Conservation (phyloP, 1,140 invertebrate genomes). For the Drosophila kohkoa region DNA sequence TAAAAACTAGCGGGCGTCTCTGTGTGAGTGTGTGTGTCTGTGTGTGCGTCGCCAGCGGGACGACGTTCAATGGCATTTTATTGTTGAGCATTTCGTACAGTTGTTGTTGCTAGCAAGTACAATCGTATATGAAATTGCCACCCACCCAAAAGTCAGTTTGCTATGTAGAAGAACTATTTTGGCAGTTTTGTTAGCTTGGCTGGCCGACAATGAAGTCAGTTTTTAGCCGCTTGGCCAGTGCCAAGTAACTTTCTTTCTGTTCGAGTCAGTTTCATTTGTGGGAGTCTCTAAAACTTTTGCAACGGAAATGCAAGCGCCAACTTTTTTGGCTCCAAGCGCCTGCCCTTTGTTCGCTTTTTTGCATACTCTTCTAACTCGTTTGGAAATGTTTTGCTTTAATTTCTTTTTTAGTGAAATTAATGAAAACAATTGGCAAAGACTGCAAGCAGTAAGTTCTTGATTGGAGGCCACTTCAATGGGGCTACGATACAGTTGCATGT, state of each 20-base stretch:
- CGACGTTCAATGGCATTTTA: slow-evolving; percentile 71
- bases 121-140: slow-evolving; percentile 19
- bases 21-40: slow-evolving; percentile 16
- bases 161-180: slow-evolving; percentile 62
- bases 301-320: slow-evolving; percentile 66
- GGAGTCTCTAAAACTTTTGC: slow-evolving; percentile 68
- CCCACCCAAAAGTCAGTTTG: slow-evolving; percentile 18
- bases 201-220: slow-evolving; percentile 77
- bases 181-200: slow-evolving; percentile 68
- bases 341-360: slow-evolving; percentile 26
- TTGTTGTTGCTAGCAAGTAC: slow-evolving; percentile 16
- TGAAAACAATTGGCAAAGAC: slow-evolving; percentile 54
- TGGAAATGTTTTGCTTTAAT: slow-evolving; percentile 23
- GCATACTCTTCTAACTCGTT: slow-evolving; percentile 41
- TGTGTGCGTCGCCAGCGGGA: slow-evolving; percentile 54
- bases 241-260: slow-evolving; percentile 64
- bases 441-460: slow-evolving; percentile 15
- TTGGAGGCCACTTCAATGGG: slow-evolving; percentile 17
- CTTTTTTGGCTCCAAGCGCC: slow-evolving; percentile 26
- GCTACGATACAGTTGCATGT: slow-evolving; percentile 21
- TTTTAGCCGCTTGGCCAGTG: slow-evolving; percentile 67
- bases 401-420: slow-evolving; percentile 66
- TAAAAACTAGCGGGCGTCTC: slow-evolving; percentile 72
- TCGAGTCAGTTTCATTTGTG: slow-evolving; percentile 70
- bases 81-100: slow-evolving; percentile 73